Evolutionary conservation across 2,113 vertebrate genomes (phyloP).

Genomic region (Pangasianodon hypophthalmus): DNA sequence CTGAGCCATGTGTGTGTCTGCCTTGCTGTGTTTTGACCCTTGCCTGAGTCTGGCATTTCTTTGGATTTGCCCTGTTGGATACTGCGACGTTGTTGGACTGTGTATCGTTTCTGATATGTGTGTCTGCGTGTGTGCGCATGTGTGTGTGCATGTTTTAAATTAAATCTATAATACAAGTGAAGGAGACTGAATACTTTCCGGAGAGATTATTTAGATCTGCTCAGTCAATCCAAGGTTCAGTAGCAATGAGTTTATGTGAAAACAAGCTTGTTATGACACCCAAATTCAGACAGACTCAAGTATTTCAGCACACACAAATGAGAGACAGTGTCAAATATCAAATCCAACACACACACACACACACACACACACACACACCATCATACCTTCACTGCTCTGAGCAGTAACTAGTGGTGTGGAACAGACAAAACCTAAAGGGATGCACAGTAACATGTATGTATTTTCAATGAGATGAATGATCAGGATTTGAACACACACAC

Average conservation of each 20-base stretch:
- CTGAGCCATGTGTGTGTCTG: neutral
- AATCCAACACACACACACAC: neutral
- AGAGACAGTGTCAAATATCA: neutral
- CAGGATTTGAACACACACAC: constrained; percentile 1
- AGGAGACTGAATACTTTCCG: neutral
- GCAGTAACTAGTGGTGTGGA: constrained; percentile 28
- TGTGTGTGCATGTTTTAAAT: neutral
- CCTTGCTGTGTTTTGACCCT: neutral
- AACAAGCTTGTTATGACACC: neutral
- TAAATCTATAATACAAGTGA: neutral
- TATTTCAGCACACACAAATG: neutral
- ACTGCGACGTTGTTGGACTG: neutral
- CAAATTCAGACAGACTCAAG: neutral
- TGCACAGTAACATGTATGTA: constrained; percentile 45
- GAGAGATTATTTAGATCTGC: neutral
- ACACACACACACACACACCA: neutral
- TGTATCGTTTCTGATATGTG: neutral
- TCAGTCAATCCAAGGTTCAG: neutral
- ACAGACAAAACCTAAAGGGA: constrained; percentile 51
- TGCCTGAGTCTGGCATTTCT: neutral
- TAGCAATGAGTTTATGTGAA: neutral
- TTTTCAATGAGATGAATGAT: neutral
- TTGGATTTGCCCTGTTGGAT: neutral
- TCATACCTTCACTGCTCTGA: constrained; percentile 35
- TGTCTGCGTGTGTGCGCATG: neutral